Evolutionary conservation across 2,888 invertebrate genomes (phyloP).

Genomic region (Cataglyphis rosenhaueri): DNA sequence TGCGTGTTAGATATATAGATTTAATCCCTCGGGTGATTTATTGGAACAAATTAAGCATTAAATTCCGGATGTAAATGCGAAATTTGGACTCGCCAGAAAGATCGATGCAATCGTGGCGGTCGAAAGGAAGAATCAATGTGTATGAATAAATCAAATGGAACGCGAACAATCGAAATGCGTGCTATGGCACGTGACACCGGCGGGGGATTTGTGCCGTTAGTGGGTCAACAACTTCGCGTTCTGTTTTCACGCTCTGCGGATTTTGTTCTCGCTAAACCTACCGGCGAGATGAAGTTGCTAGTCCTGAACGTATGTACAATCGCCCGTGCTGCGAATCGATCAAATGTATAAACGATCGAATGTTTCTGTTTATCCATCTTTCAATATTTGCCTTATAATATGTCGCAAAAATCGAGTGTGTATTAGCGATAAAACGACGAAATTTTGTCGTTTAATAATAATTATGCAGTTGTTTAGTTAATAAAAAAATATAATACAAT

Average conservation of each 20-base stretch:
- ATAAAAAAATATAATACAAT: not conserved
- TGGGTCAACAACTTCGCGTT: slow-evolving; percentile 76
- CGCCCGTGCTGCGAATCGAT: not conserved
- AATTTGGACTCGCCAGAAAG: slow-evolving; percentile 33
- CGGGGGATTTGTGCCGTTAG: slow-evolving; percentile 76
- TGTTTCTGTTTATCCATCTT: not conserved
- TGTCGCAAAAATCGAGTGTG: not conserved
- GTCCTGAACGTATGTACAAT: not conserved
- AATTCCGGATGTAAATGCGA: slow-evolving; percentile 35
- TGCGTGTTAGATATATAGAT: not conserved
- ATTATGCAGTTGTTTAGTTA: not conserved
- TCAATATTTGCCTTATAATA: not conserved
- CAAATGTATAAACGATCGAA: not conserved
- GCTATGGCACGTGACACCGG: slow-evolving; percentile 39
- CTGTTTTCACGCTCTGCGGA: slow-evolving; percentile 73
- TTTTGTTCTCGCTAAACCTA: slow-evolving; percentile 58
- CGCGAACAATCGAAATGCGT: slow-evolving; percentile 54
- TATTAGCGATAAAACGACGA: not conserved
- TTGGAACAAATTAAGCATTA: slow-evolving; percentile 17
- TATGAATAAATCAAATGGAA: slow-evolving; percentile 41
- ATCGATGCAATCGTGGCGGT: slow-evolving; percentile 36
- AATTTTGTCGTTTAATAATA: slow-evolving; percentile 18
- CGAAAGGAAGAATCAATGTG: not conserved
- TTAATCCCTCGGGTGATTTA: slow-evolving; percentile 2
- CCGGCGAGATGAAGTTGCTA: slow-evolving; percentile 23